phyloP scores from a whole-genome alignment of 2,113 vertebrate genomes.

The Phylloscopus trochilus region DNA sequence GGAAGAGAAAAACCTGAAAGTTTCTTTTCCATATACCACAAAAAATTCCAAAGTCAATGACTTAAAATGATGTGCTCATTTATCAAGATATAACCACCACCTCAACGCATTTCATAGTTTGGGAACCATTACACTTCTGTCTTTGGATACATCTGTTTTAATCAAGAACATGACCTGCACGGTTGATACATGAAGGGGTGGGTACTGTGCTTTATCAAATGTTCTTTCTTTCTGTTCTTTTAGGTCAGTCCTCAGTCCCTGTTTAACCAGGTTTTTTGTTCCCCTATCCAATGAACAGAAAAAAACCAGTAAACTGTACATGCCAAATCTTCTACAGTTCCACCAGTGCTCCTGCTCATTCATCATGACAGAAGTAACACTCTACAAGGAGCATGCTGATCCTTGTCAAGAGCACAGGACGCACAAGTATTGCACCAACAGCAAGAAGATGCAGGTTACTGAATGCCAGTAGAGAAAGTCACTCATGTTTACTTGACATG shows the following conservation, averaged over 20 bases:
- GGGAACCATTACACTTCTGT: not conserved
- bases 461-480: not conserved
- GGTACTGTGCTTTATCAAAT: not conserved
- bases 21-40: not conserved
- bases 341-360: not conserved
- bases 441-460: not conserved
- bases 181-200: rapidly evolving
- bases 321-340: not conserved
- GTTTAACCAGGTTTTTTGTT: not conserved
- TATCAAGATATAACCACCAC: not conserved
- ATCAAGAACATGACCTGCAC: not conserved
- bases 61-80: not conserved
- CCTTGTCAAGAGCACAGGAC: not conserved
- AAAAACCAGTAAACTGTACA: not conserved
- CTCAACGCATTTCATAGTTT: not conserved
- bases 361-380: not conserved
- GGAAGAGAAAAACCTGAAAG: not conserved
- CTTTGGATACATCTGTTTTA: not conserved
- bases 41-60: not conserved
- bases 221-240: not conserved
- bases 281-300: not conserved
- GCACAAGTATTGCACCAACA: not conserved
- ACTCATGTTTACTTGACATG: not conserved
- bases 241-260: not conserved
- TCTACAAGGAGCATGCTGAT: not conserved